Conservation (phyloP, 2,888 invertebrate species). For the Cheilosia soror region DNA sequence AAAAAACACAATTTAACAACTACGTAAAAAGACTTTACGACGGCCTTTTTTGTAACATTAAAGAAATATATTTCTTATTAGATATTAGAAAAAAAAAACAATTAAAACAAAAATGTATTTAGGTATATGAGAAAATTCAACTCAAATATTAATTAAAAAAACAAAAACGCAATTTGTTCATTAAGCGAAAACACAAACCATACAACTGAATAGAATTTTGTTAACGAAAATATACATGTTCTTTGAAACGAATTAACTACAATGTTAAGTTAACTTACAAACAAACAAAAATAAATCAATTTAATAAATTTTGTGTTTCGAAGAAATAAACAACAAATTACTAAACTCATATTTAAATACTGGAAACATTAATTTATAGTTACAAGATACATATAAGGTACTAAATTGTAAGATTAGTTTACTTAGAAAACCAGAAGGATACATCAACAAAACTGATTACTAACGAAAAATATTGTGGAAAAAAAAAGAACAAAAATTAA, state of each 20-base stretch:
- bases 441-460: conserved; percentile 13
- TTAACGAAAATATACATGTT: conserved; percentile 66
- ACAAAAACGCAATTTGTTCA: conserved; percentile 36
- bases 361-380: conserved; percentile 56
- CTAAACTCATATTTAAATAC: conserved; percentile 36
- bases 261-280: conserved; percentile 53
- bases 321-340: conserved; percentile 26
- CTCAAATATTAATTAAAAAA: conserved; percentile 35
- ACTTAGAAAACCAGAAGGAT: conserved; percentile 33
- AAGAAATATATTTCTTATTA: conserved; percentile 69
- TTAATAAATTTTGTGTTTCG: conserved; percentile 53
- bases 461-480: conserved; percentile 45
- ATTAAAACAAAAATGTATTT: conserved; percentile 42
- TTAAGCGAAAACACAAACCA: conserved; percentile 40
- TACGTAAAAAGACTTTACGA: conserved; percentile 77
- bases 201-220: conserved; percentile 48
- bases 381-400: conserved; percentile 44
- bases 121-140: conserved; percentile 58
- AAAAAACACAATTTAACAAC: conserved; percentile 65
- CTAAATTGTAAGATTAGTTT: conserved; percentile 52
- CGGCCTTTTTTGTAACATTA: conserved; percentile 76
- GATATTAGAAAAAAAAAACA: conserved; percentile 52
- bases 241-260: conserved; percentile 62
- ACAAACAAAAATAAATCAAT: conserved; percentile 17
- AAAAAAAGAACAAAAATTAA: conserved; percentile 26